These are phyloP conservation scores for Chaetodon trifasciatus DNA, from an alignment of 2,797 vertebrate species.

Conservation along the genomic window DNA sequence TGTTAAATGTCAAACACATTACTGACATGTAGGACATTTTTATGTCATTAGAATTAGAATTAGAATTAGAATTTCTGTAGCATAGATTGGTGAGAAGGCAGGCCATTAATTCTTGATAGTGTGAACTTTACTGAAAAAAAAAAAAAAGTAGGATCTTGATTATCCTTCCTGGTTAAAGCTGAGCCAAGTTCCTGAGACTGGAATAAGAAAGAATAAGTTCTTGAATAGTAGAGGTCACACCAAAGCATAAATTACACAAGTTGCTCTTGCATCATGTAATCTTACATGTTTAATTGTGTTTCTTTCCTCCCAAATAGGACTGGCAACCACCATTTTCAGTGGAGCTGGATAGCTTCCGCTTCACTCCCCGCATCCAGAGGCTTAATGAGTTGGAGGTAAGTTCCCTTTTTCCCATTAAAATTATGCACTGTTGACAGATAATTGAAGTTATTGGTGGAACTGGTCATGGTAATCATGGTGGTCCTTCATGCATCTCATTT, in stretches of 20 bases:
- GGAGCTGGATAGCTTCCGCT: slow-evolving; percentile 94
- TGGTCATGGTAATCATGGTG: slow-evolving; percentile 13
- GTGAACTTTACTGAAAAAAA: neutral
- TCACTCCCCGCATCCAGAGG: slow-evolving; percentile 96
- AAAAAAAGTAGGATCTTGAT: neutral
- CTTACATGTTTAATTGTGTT: slow-evolving; percentile 6
- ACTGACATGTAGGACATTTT: no score
- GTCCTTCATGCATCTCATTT: slow-evolving; percentile 17
- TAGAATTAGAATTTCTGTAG: neutral
- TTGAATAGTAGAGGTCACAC: neutral
- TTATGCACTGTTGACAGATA: neutral
- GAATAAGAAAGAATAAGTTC: no score
- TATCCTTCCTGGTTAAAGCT: slow-evolving; percentile 9
- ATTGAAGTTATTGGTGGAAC: neutral
- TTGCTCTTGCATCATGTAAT: neutral
- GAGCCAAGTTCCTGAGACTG: slow-evolving; percentile 1
- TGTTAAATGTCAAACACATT: no score
- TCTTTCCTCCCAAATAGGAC: slow-evolving; percentile 83
- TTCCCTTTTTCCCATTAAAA: neutral
- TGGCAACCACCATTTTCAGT: slow-evolving; percentile 98
- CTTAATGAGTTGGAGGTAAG: slow-evolving; percentile 95
- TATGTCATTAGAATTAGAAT: no score
- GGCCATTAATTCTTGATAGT: neutral
- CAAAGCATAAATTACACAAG: neutral
- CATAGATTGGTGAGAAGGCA: neutral